Evolutionary conservation across 1,140 invertebrate genomes (phyloP), one percentile per base, ranked within the genome.

Genomic region (Drosophila repleta): DNA sequence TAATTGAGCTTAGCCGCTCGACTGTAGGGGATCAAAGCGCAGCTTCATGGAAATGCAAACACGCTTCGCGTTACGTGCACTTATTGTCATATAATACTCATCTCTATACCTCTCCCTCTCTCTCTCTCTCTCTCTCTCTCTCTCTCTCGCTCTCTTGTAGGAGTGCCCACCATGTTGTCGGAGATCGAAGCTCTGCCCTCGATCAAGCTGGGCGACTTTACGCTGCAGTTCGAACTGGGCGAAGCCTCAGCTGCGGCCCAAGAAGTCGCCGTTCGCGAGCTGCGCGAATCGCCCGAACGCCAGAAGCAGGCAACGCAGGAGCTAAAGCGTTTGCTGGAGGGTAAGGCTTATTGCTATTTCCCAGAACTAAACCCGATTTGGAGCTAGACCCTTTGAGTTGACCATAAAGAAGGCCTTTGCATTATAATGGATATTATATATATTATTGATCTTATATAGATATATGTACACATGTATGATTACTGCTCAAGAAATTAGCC

Each of bases 191-290:
- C 94, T 56, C 69, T 96, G 49, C 96, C 96, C 1, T 93, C 91
- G 0, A 84, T 96, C 10, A 93, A 95, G 84, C 79, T 96, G 11
- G 95, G 95, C 2, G 94, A 96, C 63, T 95, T 93, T 41, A 80
- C 92, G 11, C 92, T 96, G 1, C 92, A 94, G 63, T 94, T 97
- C 53, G 96, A 97, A 80, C 79, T 96, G 11, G 94, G 94, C 0
- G 93, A 94, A 17, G 93, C 95, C 0, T 81, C 90, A 7, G 88
- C 93, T 4, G 94, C 95, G 49, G 90, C 95, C 7, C 92, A 93
- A 73, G 95, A 96, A 90, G 93, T 96, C n/a, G 96, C 96, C 0
- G 92, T 92, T 11, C 94, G 93, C 55, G 96, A 97, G 79, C 93
- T 97, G 0, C 91, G 96, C 1, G 96, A 97, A 88, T 93, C 94